Base-by-base conservation (phyloP, 1,140 invertebrate genomes). In the Papilio glaucus region DNA sequence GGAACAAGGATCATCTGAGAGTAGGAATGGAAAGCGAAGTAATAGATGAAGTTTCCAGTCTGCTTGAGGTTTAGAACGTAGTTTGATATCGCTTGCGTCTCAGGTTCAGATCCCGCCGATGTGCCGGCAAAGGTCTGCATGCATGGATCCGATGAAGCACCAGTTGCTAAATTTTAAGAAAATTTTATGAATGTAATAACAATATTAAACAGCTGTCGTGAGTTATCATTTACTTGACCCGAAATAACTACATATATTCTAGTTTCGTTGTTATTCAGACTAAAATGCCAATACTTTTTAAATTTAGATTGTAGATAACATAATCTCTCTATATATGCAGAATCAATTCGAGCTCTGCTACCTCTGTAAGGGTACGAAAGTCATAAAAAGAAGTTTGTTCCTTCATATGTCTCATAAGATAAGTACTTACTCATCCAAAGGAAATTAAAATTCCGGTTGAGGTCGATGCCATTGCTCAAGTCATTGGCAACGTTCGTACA, bases 91-190 rank as follows among this genome's bases (percentile, higher is more conserved):
- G 97, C 96, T 81, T 93, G 93, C 0, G 97, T 97, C 93, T 99
- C 98, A 0, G 96, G 96, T 92, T 99, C 98, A 0, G 98, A 99
- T 85, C 98, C 98, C 0, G 97, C 94, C 0, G 90, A 85, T 0
- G 95, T 94, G 10, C 98, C 98, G 21, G 96, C 96, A 86, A 96
- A 99, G 0, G 96, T 98, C 74, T 98, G 96, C 1, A 95, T 94
- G 85, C 98, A 99, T 1, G 97, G 96, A 89, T 98, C 96, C 0
- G 93, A 94, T n/a, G 97, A 98, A 7, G 97, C 95, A 2, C 97
- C 97, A 18, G 80, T 77, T 10, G 85, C 94, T 91, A 84, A 84
- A 93, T n/a, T 41, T 12, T 33, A 24, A 49, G 42, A 61, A 41
- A 18, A 39, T n/a, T n/a, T n/a, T n/a, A n/a, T n/a, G 61, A 39